Conservation (phyloP, 2,797 vertebrate genomes). For the Hybognathus amarus region DNA sequence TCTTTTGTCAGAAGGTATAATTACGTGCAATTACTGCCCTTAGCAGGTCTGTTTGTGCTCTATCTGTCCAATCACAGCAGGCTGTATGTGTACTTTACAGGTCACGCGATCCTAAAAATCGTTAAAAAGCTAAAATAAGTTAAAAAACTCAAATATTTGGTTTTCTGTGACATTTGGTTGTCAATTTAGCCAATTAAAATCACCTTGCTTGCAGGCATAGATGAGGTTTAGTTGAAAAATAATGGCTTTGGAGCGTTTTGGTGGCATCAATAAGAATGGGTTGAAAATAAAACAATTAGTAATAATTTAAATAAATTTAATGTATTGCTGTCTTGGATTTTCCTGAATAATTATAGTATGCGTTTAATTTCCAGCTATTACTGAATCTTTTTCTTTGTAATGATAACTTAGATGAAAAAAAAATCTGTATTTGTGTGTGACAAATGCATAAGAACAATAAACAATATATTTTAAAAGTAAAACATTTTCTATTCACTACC, state of each 20-base stretch:
- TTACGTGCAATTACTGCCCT: constrained; percentile 32
- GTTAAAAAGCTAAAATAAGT: no score
- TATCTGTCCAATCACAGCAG: constrained; percentile 18
- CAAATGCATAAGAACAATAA: neutral
- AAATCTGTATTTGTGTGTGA: no score
- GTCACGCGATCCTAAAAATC: constrained; percentile 18
- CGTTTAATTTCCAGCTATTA: neutral
- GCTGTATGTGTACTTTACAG: constrained; percentile 1
- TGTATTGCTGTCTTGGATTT: neutral
- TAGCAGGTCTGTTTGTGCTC: constrained; percentile 10
- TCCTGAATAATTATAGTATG: neutral
- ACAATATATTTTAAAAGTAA: neutral
- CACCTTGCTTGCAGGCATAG: neutral
- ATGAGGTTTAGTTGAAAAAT: neutral
- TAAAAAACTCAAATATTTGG: neutral
- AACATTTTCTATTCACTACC: neutral
- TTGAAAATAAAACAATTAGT: neutral
- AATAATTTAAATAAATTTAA: neutral
- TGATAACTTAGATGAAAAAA: neutral
- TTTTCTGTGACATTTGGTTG: neutral
- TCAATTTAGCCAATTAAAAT: neutral
- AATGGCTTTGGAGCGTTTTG: neutral
- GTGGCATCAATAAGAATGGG: neutral
- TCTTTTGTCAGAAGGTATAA: constrained; percentile 18
- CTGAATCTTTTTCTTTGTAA: neutral